Percentiles rank a stretch among this genome's conserved stretches.
phyloP scores from a whole-genome alignment of 2,113 vertebrate genomes.

The Trochalopteron elliotii region DNA sequence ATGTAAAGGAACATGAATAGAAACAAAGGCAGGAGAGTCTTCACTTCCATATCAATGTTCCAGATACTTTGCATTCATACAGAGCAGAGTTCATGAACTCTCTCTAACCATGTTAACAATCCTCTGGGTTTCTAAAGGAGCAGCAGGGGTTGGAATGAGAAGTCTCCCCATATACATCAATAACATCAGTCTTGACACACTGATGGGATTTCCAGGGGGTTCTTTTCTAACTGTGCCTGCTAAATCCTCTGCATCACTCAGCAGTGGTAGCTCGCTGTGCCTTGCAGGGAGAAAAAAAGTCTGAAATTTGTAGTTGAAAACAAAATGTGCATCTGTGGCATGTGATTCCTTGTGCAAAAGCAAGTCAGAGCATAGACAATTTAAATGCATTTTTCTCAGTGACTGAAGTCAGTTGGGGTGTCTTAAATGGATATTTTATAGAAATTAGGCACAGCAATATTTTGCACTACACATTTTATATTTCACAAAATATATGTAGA shows the following conservation, averaged over 20 bases:
- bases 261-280: constrained; percentile 31
- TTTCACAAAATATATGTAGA: background rate
- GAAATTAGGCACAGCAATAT: background rate
- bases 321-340: constrained; percentile 11
- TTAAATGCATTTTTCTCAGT: background rate
- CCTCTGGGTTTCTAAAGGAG: constrained; percentile 79
- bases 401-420: background rate
- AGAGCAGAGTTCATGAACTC: constrained; percentile 83
- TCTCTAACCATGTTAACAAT: constrained; percentile 79
- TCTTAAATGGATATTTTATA: background rate
- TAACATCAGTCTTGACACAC: constrained; percentile 76
- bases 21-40: constrained; percentile 60
- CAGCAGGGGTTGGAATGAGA: constrained; percentile 79
- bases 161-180: constrained; percentile 77
- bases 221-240: constrained; percentile 54
- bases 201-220: constrained; percentile 67
- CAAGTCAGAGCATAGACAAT: background rate
- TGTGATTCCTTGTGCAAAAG: constrained; percentile 39
- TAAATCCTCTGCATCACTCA: constrained; percentile 29
- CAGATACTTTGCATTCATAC: constrained; percentile 77
- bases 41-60: constrained; percentile 79
- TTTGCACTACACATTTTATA: background rate
- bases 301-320: constrained; percentile 17
- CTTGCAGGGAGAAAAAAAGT: background rate
- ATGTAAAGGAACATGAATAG: constrained; percentile 70